phyloP scores from a whole-genome alignment of 2,113 vertebrate species.

The Recurvirostra avosetta region DNA sequence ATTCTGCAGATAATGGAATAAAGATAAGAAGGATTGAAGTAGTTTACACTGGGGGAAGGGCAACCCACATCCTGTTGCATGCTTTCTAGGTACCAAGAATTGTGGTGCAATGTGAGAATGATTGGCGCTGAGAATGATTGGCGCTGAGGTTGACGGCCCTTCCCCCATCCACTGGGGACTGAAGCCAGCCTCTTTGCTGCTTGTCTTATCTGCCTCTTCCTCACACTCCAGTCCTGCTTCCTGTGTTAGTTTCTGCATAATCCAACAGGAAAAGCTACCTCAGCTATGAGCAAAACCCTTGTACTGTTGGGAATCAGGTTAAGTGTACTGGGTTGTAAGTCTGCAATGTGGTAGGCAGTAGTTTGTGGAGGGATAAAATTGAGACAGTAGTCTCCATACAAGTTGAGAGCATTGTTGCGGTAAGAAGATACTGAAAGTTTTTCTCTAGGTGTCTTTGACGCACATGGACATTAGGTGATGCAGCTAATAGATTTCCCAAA shows the following conservation, averaged over 20 bases:
- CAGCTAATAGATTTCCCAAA: not conserved
- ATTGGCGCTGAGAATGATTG: not conserved
- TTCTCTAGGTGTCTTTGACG: not conserved
- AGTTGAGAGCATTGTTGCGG: not conserved
- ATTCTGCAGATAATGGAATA: not conserved
- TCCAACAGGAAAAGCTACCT: conserved; percentile 2
- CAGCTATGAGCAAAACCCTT: not conserved
- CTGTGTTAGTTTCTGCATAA: not conserved
- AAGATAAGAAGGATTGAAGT: not conserved
- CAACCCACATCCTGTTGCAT: not conserved
- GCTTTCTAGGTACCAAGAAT: not conserved
- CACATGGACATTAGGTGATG: not conserved
- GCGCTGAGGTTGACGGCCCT: not conserved
- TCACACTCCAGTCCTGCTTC: not conserved
- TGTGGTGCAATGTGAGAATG: fast-evolving
- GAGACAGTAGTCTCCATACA: not conserved
- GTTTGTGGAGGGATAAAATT: not conserved
- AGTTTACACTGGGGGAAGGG: not conserved
- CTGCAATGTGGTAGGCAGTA: not conserved
- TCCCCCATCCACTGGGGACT: not conserved
- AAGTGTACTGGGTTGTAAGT: not conserved
- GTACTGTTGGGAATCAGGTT: not conserved
- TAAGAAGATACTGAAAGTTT: not conserved
- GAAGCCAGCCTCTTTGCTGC: not conserved
- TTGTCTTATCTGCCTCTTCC: conserved; percentile 9